Percentiles rank a stretch among this genome's conserved stretches.
Conservation (phyloP, 2,797 vertebrate genomes). For the Hippoglossus hippoglossus region DNA sequence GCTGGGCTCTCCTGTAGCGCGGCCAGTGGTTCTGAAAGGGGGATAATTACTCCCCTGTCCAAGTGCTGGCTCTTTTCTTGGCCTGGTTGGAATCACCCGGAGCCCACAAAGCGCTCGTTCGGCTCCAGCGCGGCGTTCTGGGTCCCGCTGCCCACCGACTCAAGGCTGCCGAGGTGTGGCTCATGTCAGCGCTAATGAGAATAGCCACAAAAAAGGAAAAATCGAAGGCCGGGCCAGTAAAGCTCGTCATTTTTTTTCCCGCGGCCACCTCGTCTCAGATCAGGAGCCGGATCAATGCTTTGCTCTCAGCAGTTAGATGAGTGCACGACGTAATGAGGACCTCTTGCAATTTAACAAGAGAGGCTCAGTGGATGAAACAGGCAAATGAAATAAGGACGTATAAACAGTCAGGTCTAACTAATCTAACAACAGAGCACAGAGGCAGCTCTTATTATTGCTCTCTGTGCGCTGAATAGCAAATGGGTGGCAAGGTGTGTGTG, state of each 20-base stretch:
- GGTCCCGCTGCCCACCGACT: slow-evolving; percentile 32
- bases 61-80: slow-evolving; percentile 53
- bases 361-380: slow-evolving; percentile 50
- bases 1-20: slow-evolving; percentile 65
- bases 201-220: slow-evolving; percentile 73
- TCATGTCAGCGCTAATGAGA: slow-evolving; percentile 75
- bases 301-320: slow-evolving; percentile 63
- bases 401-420: slow-evolving; percentile 50
- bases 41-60: slow-evolving; percentile 72
- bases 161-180: slow-evolving; percentile 41
- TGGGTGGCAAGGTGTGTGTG: background rate
- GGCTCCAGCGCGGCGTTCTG: slow-evolving; percentile 41
- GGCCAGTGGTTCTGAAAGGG: slow-evolving; percentile 74
- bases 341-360: slow-evolving; percentile 62
- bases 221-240: slow-evolving; percentile 60
- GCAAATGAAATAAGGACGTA: slow-evolving; percentile 54
- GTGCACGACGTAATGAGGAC: slow-evolving; percentile 57
- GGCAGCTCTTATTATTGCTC: slow-evolving; percentile 37
- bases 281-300: slow-evolving; percentile 67
- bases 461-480: slow-evolving; percentile 31
- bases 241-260: slow-evolving; percentile 57
- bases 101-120: slow-evolving; percentile 21
- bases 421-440: slow-evolving; percentile 49
- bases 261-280: slow-evolving; percentile 47
- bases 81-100: slow-evolving; percentile 73